A percentile compares a stretch with the other conserved stretches of the same genome.
Conservation (phyloP, 2,888 invertebrate genomes). For the Alloplasta piceator region DNA sequence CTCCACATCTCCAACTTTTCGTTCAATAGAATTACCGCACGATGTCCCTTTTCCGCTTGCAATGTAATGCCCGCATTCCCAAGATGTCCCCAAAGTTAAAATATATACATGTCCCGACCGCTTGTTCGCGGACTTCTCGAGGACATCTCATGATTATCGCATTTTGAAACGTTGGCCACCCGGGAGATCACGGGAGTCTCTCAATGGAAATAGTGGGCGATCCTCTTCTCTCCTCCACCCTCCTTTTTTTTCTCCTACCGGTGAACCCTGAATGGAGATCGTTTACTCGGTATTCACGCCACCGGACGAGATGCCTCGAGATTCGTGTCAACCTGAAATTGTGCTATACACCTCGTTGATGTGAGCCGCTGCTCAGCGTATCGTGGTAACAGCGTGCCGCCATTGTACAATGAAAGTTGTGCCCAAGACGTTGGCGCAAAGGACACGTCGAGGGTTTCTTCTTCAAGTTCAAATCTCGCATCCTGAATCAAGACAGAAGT, state of each 20-base stretch:
- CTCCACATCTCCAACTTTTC: too few species aligned
- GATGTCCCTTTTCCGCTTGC: too few species aligned
- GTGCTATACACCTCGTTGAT: too few species aligned
- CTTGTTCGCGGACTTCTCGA: constrained; percentile 20
- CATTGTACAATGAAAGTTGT: constrained; percentile 69
- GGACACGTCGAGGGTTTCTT: constrained; percentile 67
- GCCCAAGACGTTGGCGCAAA: constrained; percentile 64
- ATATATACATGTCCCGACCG: too few species aligned
- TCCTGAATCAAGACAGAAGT: constrained; percentile 24
- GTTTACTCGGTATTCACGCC: constrained; percentile 80
- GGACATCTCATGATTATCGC: neutral
- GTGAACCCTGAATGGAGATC: constrained; percentile 78
- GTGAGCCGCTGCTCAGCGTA: too few species aligned
- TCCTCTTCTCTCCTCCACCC: constrained; percentile 45
- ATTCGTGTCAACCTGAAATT: too few species aligned
- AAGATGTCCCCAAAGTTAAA: neutral
- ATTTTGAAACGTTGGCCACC: constrained; percentile 52
- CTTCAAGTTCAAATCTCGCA: neutral
- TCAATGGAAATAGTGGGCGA: constrained; percentile 78
- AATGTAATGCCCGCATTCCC: too few species aligned
- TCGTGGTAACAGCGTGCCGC: constrained; percentile 49
- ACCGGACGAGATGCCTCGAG: too few species aligned
- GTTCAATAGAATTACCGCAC: too few species aligned
- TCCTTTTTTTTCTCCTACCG: too few species aligned
- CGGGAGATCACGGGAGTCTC: constrained; percentile 54